Conservation (phyloP, 2,797 vertebrate species). For the Sparus aurata region DNA sequence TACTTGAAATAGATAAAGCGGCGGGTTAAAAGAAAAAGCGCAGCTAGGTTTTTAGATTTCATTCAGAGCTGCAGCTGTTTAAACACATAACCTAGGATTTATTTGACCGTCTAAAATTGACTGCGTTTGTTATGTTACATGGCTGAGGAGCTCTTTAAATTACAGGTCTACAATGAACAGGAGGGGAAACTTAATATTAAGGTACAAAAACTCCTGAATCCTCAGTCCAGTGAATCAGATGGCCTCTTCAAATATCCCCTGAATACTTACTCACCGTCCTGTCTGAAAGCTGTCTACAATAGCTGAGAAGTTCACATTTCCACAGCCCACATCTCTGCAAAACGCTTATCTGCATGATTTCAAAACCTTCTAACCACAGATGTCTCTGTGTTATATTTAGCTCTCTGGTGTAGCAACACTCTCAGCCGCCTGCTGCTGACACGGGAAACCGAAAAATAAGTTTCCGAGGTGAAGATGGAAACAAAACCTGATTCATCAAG, state of each 20-base stretch:
- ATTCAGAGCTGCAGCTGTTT: conserved; percentile 16
- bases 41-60: conserved; percentile 12
- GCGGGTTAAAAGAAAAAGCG: conserved; percentile 10
- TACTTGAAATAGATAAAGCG: conserved; percentile 6
- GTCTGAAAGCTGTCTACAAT: conserved; percentile 32
- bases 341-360: conserved; percentile 68
- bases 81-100: conserved; percentile 41
- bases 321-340: conserved; percentile 49
- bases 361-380: conserved; percentile 58
- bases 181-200: conserved; percentile 56
- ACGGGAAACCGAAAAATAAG: conserved; percentile 48
- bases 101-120: conserved; percentile 42
- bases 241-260: conserved; percentile 41
- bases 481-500: conserved; percentile 27
- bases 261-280: conserved; percentile 29
- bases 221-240: conserved; percentile 27
- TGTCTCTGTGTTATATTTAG: conserved; percentile 72
- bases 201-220: conserved; percentile 38
- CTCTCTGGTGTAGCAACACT: conserved; percentile 56
- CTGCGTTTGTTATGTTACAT: conserved; percentile 50
- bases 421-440: conserved; percentile 43
- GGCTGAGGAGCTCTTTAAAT: conserved; percentile 45
- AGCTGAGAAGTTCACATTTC: conserved; percentile 57
- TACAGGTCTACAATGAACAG: conserved; percentile 56
- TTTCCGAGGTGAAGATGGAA: conserved; percentile 63